Evolutionary conservation across 1,140 invertebrate species (phyloP).

Genomic region (Adelges cooleyi): DNA sequence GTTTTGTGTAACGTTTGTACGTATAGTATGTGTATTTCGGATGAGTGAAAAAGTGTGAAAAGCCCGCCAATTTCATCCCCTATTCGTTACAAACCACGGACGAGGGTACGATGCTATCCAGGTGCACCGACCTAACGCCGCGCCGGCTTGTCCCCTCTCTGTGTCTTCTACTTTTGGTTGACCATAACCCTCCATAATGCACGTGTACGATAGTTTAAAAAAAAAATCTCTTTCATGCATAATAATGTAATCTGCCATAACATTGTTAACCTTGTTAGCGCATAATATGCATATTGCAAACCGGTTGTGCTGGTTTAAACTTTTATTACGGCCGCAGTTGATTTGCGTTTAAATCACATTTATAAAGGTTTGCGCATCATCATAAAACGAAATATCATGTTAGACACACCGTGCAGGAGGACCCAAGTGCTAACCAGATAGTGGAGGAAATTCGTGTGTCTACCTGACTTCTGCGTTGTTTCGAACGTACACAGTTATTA

Average conservation of each 20-base stretch:
- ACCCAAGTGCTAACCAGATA: too few species aligned
- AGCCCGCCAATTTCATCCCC: slow-evolving; percentile 10
- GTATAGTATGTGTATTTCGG: too few species aligned
- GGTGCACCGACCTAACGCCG: neutral
- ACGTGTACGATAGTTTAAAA: neutral
- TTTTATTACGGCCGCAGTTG: neutral
- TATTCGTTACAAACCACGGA: neutral
- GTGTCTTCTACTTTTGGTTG: neutral
- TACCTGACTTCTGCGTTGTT: too few species aligned
- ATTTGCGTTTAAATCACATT: slow-evolving; percentile 3
- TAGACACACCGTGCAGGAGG: too few species aligned
- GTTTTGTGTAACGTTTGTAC: too few species aligned
- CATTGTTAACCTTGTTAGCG: slow-evolving; percentile 9
- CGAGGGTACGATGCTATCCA: neutral
- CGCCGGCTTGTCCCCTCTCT: too few species aligned
- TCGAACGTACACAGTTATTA: too few species aligned
- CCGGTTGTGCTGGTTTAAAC: slow-evolving; percentile 4
- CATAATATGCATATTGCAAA: neutral
- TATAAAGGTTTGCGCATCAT: too few species aligned
- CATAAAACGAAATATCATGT: too few species aligned
- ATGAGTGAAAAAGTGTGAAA: neutral
- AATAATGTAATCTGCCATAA: slow-evolving; percentile 24
- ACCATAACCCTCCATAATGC: slow-evolving; percentile 23
- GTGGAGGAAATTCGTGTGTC: too few species aligned
- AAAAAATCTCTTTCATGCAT: slow-evolving; percentile 5